Evolutionary conservation across 2,797 vertebrate genomes (phyloP).

Genomic region (Phaenicophaeus curvirostris): DNA sequence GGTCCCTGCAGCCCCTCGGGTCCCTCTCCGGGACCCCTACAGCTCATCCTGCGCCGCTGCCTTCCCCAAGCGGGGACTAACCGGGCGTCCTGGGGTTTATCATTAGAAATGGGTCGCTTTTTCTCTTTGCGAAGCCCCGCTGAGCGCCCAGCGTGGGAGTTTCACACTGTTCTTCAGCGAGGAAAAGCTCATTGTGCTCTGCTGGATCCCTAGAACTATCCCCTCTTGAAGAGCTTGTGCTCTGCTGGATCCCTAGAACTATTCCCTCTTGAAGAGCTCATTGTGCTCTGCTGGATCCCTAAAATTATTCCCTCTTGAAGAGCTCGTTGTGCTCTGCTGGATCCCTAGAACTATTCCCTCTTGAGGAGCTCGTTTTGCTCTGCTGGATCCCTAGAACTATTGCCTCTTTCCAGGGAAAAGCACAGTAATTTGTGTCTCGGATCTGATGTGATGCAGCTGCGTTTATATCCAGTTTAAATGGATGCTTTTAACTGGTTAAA

Average conservation of each 20-base stretch:
- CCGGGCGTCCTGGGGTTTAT: neutral
- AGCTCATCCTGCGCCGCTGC: neutral
- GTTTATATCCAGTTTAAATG: fast-evolving
- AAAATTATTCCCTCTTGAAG: no score
- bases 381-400: neutral
- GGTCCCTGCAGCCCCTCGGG: no score
- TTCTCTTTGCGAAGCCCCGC: neutral
- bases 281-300: no score
- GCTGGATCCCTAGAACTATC: no score
- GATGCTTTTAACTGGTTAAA: neutral
- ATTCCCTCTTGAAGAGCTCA: no score
- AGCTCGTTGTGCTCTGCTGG: no score
- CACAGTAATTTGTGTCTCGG: neutral
- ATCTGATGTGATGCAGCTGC: neutral
- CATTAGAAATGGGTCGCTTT: neutral
- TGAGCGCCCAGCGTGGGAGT: fast-evolving
- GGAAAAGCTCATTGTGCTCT: no score
- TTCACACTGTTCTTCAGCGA: neutral
- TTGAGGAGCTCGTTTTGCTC: neutral
- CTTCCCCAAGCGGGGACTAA: neutral
- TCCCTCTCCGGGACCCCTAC: no score
- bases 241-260: no score
- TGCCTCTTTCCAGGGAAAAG: neutral
- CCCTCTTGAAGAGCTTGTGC: no score
- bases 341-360: no score